phyloP scores from a whole-genome alignment of 2,888 invertebrate species.

The Corbicula japonica region DNA sequence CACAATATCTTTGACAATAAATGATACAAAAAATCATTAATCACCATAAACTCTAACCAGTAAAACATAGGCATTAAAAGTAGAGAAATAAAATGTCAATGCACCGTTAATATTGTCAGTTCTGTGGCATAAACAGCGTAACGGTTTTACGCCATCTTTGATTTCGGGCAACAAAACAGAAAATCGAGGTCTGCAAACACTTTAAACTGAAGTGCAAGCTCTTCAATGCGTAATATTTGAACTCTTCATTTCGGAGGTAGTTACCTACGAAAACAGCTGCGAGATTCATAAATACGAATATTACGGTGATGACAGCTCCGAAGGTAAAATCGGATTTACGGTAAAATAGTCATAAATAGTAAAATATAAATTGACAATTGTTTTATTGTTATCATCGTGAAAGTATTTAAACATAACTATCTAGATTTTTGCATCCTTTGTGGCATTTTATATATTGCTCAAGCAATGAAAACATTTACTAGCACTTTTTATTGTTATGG shows the following conservation, averaged over 20 bases:
- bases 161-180: constrained; percentile 40
- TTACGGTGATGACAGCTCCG: constrained; percentile 23
- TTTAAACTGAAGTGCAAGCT: constrained; percentile 43
- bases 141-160: constrained; percentile 34
- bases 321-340: constrained; percentile 41
- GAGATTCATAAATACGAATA: constrained; percentile 51
- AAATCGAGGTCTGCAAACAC: constrained; percentile 45
- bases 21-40: constrained; percentile 28
- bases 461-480: too few relatives aligned
- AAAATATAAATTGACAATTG: constrained; percentile 36
- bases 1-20: constrained; percentile 23
- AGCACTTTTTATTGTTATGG: too few relatives aligned
- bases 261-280: constrained; percentile 47
- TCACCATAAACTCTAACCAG: constrained; percentile 20
- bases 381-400: background rate
- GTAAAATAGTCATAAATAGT: constrained; percentile 31
- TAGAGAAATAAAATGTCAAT: constrained; percentile 34
- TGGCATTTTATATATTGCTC: too few relatives aligned
- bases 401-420: too few relatives aligned
- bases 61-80: constrained; percentile 6
- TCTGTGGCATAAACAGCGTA: constrained; percentile 15
- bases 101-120: constrained; percentile 19
- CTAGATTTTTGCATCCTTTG: too few relatives aligned
- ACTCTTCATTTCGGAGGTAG: constrained; percentile 44
- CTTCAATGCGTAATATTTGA: constrained; percentile 49